A percentile compares a stretch with the other conserved stretches of the same genome.
phyloP scores from a whole-genome alignment of 2,113 vertebrate genomes.

The Aegithalos caudatus region DNA sequence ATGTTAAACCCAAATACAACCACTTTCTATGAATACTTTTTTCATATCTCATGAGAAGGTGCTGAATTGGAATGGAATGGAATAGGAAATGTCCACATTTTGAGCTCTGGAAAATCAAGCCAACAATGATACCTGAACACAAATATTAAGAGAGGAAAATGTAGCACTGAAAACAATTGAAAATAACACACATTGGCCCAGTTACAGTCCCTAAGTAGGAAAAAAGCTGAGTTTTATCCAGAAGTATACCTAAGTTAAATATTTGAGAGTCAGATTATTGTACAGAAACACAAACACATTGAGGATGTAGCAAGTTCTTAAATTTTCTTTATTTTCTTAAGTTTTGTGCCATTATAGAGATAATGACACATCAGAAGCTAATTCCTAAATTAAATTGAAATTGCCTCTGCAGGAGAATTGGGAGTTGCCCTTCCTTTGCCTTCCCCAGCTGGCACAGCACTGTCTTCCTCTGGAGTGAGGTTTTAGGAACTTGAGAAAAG shows the following conservation, averaged over 20 bases:
- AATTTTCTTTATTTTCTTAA: not conserved
- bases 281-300: not conserved
- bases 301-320: not conserved
- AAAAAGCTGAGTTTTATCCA: not conserved
- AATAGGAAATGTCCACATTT: conserved; percentile 67
- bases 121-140: not conserved
- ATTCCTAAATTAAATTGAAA: not conserved
- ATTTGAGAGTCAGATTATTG: not conserved
- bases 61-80: not conserved
- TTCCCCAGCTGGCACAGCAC: not conserved
- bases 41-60: conserved; percentile 74
- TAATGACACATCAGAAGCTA: not conserved
- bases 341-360: not conserved
- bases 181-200: not conserved
- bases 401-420: not conserved
- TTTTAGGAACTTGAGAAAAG: not conserved
- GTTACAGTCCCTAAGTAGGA: not conserved
- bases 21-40: conserved; percentile 68
- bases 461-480: not conserved
- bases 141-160: not conserved
- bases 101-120: conserved; percentile 40
- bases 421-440: not conserved
- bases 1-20: conserved; percentile 67
- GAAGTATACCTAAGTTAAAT: not conserved
- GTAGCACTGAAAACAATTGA: not conserved